Conservation (phyloP, 1,140 invertebrate genomes). For the Heterodera schachtii region DNA sequence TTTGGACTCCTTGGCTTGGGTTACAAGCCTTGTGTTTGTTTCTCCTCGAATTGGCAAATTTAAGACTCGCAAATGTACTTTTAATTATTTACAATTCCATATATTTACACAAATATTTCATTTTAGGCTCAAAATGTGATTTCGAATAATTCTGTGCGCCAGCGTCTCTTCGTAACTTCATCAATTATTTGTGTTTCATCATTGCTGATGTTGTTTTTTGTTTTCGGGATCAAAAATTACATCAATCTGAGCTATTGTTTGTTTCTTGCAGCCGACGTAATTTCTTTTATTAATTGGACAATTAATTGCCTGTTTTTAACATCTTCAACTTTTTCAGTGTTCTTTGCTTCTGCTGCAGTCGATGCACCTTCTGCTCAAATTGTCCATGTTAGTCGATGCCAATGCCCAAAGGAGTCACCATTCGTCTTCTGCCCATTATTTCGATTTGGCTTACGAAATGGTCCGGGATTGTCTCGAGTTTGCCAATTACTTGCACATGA, state of each 20-base stretch:
- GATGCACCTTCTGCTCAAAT: slow-evolving; percentile 44
- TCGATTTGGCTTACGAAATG: slow-evolving; percentile 44
- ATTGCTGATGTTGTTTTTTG: slow-evolving; percentile 45
- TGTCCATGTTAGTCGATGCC: slow-evolving; percentile 30
- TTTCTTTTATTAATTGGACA: slow-evolving; percentile 15
- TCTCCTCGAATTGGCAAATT: slow-evolving; percentile 36
- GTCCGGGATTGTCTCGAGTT: slow-evolving; percentile 48
- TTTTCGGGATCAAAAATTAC: slow-evolving; percentile 30
- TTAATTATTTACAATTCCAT: too few species aligned
- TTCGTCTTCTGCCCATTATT: slow-evolving; percentile 37
- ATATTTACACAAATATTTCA: neutral
- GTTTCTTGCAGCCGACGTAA: slow-evolving; percentile 44
- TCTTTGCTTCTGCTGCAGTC: slow-evolving; percentile 41
- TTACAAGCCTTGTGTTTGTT: slow-evolving; percentile 44
- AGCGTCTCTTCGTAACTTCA: slow-evolving; percentile 38
- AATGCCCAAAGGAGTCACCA: slow-evolving; percentile 43
- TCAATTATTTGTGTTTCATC: slow-evolving; percentile 34
- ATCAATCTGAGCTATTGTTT: slow-evolving; percentile 44
- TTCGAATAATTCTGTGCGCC: slow-evolving; percentile 40
- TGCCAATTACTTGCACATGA: slow-evolving; percentile 50
- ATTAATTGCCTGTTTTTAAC: slow-evolving; percentile 27
- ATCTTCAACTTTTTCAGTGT: slow-evolving; percentile 22
- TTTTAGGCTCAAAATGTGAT: slow-evolving; percentile 49
- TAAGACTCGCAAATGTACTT: slow-evolving; percentile 42
- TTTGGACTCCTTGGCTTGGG: slow-evolving; percentile 50